Evolutionary conservation across 64 coral and sea anemone genomes (phyloP).

Genomic region (Dendrophyllia cribrosa): DNA sequence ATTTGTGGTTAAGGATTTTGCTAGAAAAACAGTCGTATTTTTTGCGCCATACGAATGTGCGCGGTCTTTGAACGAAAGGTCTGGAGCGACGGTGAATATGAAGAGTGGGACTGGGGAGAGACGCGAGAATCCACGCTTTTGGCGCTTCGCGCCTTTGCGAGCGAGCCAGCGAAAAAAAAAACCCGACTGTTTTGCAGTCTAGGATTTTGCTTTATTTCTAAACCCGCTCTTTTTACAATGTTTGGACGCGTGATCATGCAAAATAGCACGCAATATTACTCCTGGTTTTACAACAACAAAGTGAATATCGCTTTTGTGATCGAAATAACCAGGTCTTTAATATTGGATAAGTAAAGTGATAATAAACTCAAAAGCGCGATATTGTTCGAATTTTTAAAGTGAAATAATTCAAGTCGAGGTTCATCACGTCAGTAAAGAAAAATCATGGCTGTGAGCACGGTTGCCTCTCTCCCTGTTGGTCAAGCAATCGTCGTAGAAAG

Average conservation of each 20-base stretch:
- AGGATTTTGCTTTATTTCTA: too few species aligned
- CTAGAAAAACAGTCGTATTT: too few species aligned
- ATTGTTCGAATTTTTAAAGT: constrained; percentile 4
- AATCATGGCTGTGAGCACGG: background rate
- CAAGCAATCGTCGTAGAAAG: constrained; percentile 21
- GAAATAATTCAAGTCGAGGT: background rate
- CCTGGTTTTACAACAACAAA: constrained; percentile 13
- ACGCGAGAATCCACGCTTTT: too few species aligned
- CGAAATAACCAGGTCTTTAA: constrained; percentile 17
- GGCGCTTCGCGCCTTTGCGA: too few species aligned
- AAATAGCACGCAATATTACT: background rate
- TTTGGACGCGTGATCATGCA: background rate
- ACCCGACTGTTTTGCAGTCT: too few species aligned
- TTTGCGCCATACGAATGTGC: too few species aligned
- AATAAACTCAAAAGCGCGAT: background rate
- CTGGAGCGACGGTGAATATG: too few species aligned
- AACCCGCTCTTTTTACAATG: background rate
- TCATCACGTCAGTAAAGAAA: background rate
- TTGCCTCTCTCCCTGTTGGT: constrained; percentile 8
- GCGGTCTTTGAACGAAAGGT: too few species aligned
- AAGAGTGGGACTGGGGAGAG: too few species aligned
- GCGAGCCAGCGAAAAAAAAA: too few species aligned
- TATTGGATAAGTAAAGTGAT: background rate
- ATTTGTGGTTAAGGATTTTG: too few species aligned
- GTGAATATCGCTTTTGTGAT: constrained; percentile 31